Percentiles rank a stretch among this genome's conserved stretches.
Evolutionary conservation across 2,888 invertebrate genomes (phyloP).

Genomic region (Pterostichus niger): DNA sequence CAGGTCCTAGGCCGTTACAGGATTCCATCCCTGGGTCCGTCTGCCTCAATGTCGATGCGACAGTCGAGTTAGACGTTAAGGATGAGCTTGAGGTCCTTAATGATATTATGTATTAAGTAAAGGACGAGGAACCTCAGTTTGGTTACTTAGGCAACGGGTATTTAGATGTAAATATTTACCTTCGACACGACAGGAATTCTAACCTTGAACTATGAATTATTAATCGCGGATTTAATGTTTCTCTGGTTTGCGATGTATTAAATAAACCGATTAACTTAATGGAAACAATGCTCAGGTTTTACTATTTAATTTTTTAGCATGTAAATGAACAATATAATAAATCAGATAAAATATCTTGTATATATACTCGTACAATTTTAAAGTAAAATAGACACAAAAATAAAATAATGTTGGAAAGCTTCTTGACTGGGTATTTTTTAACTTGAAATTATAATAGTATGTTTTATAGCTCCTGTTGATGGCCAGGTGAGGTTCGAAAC

Average conservation of each 20-base stretch:
- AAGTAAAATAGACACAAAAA: too few species aligned
- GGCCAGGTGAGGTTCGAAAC: too few species aligned
- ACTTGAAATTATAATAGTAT: too few species aligned
- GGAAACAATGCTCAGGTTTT: too few species aligned
- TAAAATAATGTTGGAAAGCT: too few species aligned
- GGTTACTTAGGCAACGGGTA: slow-evolving; percentile 27
- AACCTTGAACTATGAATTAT: not conserved
- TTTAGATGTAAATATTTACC: slow-evolving; percentile 34
- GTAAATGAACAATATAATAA: too few species aligned
- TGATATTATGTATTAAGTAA: slow-evolving; percentile 24
- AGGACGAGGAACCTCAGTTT: slow-evolving; percentile 6
- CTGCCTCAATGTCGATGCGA: not conserved
- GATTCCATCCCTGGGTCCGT: not conserved
- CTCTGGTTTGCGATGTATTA: not conserved
- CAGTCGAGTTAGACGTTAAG: not conserved
- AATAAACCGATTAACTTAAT: too few species aligned
- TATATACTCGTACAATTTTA: too few species aligned
- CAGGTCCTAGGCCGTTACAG: not conserved
- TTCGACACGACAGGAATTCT: not conserved
- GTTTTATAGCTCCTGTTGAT: too few species aligned
- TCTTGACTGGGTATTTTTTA: too few species aligned
- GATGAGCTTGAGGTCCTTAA: slow-evolving; percentile 13
- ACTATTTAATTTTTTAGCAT: too few species aligned
- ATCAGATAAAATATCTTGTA: too few species aligned
- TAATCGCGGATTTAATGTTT: not conserved